Base-by-base conservation (phyloP, 2,888 invertebrate genomes). In the Eurytoma adleriae region DNA sequence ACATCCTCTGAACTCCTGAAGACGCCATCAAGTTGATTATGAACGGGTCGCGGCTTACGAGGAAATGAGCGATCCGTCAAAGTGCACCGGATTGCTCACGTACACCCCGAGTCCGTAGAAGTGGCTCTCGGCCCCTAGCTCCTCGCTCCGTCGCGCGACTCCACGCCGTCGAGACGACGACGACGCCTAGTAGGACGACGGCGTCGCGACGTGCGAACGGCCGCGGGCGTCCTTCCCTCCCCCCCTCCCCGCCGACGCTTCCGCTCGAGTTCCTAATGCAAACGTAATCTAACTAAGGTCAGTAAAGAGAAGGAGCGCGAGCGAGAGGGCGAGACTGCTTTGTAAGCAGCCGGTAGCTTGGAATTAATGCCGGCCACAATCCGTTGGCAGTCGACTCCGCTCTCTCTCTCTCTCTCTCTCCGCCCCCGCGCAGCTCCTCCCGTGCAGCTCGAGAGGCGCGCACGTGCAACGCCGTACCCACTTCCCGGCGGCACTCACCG, bases 201-300 rank as follows among this genome's bases (percentile, higher is more conserved):
- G 74, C 48, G 54, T 40, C 61, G 74, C 82, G 84, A 84, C 83
- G 85, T 84, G 86, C 84, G 85, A 86, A 84, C 85, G 86, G 71
- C 83, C 84, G 83, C 73, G 73, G 79, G 83, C 80, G 66, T 72
- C 76, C 74, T 59, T n/a, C n/a, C n/a, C n/a, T n/a, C n/a, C n/a
- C n/a, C n/a, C n/a, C n/a, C n/a, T n/a, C n/a, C n/a, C n/a, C n/a
- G n/a, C 81, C 40, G 79, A 40, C 74, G 75, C 83, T 87, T 87
- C 86, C 86, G 85, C 86, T 84, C 84, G 86, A 87, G 86, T 85
- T 86, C 85, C 83, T 86, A 87, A 85, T 86, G 86, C 87, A 87
- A 87, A 87, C 86, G 87, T 85, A 87, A 86, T 87, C 83, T 83
- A 85, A 86, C 85, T 86, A 87, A 88, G 86, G 87, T 86, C 85